Evolutionary conservation across 2,888 invertebrate species (phyloP).

Genomic region (Melanargia galathea): DNA sequence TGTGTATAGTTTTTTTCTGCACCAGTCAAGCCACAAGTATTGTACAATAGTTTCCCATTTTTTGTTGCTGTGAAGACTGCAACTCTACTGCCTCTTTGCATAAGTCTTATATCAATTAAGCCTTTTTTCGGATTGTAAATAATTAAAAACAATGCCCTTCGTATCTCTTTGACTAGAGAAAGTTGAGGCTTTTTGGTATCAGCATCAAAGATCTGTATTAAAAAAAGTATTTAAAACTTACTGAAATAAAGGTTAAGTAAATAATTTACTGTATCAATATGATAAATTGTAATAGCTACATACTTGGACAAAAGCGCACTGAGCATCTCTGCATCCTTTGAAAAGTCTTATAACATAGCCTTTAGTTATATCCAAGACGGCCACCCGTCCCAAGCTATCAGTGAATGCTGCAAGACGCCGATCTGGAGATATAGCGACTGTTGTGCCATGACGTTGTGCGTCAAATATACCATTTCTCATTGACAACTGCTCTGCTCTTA

Average conservation of each 20-base stretch:
- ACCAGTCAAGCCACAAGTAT: slow-evolving; percentile 91
- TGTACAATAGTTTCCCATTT: slow-evolving; percentile 90
- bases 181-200: slow-evolving; percentile 71
- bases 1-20: slow-evolving; percentile 80
- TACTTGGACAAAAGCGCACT: slow-evolving; percentile 96
- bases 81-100: slow-evolving; percentile 94
- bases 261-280: not conserved
- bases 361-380: slow-evolving; percentile 90
- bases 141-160: slow-evolving; percentile 90
- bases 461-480: slow-evolving; percentile 93
- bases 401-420: slow-evolving; percentile 89
- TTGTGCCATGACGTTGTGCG: slow-evolving; percentile 86
- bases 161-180: slow-evolving; percentile 72
- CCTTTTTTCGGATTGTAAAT: slow-evolving; percentile 97
- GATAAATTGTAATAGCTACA: slow-evolving; percentile 18
- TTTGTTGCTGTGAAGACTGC: slow-evolving; percentile 95
- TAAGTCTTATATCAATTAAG: slow-evolving; percentile 95
- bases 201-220: slow-evolving; percentile 67
- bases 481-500: slow-evolving; percentile 87
- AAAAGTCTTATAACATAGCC: slow-evolving; percentile 93
- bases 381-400: slow-evolving; percentile 94
- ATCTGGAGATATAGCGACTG: slow-evolving; percentile 89
- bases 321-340: slow-evolving; percentile 98
- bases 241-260: not conserved
- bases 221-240: not conserved